Evolutionary conservation across 2,888 invertebrate species (phyloP), one percentile per base, ranked within the genome.

Genomic region (Endotricha flammealis): DNA sequence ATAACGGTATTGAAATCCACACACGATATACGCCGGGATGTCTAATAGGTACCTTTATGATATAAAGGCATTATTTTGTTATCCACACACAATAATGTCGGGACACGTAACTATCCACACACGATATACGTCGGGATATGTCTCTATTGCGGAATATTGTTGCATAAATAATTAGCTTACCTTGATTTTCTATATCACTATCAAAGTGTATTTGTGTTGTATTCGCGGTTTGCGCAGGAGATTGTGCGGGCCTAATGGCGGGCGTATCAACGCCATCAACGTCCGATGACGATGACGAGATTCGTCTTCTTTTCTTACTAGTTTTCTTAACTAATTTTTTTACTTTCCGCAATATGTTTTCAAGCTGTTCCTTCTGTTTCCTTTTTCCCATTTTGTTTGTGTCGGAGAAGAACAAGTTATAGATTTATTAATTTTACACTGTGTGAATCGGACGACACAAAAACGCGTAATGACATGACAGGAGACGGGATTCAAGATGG

Each of bases 331-430:
- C 9, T 22, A n/a, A n/a, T 22, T 22, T 29, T 22, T 8, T 31
- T 12, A 31, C 31, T 13, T 31, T 22, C 22, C 12, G 10, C 22
- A 31, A 31, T 20, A 31, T 12, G 22, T 22, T 31, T 22, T 31
- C 22, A 31, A 31, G 31, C 10, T 31, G n/a, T 22, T 31, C 31
- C 22, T 20, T 31, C 8, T 17, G 17, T 11, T 11, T 22, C 12
- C 22, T 31, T 7, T 20, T 31, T 31, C 22, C 31, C 17, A 11
- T 31, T 31, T 12, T 31, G 6, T 8, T 31, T 22, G 31, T 22
- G n/a, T n/a, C n/a, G n/a, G n/a, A n/a, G n/a, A n/a, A n/a, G n/a
- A n/a, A n/a, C n/a, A n/a, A n/a, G n/a, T n/a, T n/a, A n/a, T n/a
- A n/a, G n/a, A n/a, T n/a, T n/a, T n/a, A n/a, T n/a, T n/a, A n/a